phyloP scores from a whole-genome alignment of 2,113 vertebrate genomes.

The Hippoglossus stenolepis region DNA sequence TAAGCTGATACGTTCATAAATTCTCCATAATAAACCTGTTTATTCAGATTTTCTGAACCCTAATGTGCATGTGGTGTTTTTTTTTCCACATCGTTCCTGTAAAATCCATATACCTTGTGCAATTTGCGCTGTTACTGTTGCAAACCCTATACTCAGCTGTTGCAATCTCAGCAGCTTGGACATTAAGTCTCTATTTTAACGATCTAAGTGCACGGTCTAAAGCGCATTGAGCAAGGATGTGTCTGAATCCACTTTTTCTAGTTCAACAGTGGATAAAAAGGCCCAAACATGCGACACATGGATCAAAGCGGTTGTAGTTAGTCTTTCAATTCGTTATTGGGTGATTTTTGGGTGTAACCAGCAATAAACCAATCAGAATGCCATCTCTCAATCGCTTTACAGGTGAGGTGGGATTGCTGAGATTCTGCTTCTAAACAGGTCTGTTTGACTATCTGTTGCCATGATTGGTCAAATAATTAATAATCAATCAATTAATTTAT shows the following conservation, averaged over 20 bases:
- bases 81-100: too few species aligned
- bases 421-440: background rate
- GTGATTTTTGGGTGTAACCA: background rate
- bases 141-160: background rate
- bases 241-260: constrained; percentile 15
- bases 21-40: constrained; percentile 25
- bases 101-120: background rate
- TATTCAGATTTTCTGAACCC: constrained; percentile 26
- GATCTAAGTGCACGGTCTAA: background rate
- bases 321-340: background rate
- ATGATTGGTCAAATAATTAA: too few species aligned
- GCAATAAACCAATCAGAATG: background rate
- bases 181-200: background rate
- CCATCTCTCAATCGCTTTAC: background rate
- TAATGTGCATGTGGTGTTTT: constrained; percentile 17
- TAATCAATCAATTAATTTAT: too few species aligned
- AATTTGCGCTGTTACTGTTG: background rate
- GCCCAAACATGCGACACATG: background rate
- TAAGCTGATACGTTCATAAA: constrained; percentile 9
- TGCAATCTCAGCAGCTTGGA: background rate
- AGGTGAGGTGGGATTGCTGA: background rate
- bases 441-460: background rate
- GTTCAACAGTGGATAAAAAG: constrained; percentile 27
- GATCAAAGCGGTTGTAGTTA: background rate
- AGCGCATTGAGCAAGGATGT: background rate